Evolutionary conservation across 2,113 vertebrate species (phyloP), one percentile per base, ranked within the genome.

Genomic region (Diadophis punctatus): DNA sequence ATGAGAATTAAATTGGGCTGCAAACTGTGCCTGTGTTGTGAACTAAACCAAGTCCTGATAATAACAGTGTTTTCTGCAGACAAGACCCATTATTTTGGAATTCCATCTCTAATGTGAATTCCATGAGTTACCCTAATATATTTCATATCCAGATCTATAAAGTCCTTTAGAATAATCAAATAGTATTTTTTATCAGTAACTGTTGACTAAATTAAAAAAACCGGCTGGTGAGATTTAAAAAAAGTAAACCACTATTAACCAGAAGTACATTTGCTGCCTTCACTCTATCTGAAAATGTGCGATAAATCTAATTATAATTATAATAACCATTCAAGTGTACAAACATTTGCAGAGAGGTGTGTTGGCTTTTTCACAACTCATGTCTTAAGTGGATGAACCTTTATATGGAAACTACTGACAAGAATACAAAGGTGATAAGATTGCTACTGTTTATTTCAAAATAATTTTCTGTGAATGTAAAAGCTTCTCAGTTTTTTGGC

Each of bases 381-480:
- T 27, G 12, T 84, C 51, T 48, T 12, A 89, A 93, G 84, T 10
- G 58, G 39, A 90, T 86, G 34, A 91, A 43, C 80, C 55, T 49
- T 74, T 1, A 39, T 20, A 8, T 93, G 86, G 49, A 89, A 90
- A 84, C 87, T 90, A 84, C 56, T 94, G 92, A 74, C 52, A 91
- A 0, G 0, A 20, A 51, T 85, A 90, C 48, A 94, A 63, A 93
- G 34, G n/a, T 92, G n/a, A 90, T 52, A 4, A 94, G 43, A 84
- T 91, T 88, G 58, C 39, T 68, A 88, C 58, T 88, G 80, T 11
- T 87, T 46, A 63, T 68, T 74, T 90, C 92, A 56, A 43, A 85
- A 94, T 86, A 90, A 91, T 49, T 0, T 22, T n/a, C 49, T 92
- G 94, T 63, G 39, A 87, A 49, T 91, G 22, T 49, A 86, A 90